Conservation (phyloP, 1,140 invertebrate species). For the Apis mellifera region DNA sequence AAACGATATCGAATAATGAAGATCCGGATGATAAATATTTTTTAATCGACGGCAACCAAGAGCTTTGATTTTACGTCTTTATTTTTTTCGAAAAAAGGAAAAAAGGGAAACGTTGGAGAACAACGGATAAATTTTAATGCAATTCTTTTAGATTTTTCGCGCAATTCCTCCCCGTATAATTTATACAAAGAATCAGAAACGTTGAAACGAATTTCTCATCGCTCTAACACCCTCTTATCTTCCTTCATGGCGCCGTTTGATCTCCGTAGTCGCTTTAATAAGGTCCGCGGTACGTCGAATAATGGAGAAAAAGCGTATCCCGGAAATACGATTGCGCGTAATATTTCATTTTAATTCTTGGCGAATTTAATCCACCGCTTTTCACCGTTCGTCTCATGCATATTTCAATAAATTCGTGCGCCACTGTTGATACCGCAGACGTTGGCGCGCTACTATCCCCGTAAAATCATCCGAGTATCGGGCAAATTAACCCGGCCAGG, state of each 20-base stretch:
- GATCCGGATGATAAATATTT: no score
- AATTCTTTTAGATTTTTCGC: no score
- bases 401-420: constrained; percentile 48
- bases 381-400: constrained; percentile 34
- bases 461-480: constrained; percentile 25
- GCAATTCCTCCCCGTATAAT: no score
- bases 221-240: background rate
- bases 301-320: constrained; percentile 14
- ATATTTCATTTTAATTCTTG: constrained; percentile 41
- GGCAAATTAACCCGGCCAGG: constrained; percentile 11
- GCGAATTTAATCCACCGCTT: constrained; percentile 41
- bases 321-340: constrained; percentile 14
- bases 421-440: constrained; percentile 24
- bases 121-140: no score
- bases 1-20: no score
- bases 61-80: no score
- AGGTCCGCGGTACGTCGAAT: background rate
- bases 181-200: no score
- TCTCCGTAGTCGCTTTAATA: constrained; percentile 10
- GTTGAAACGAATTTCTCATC: no score
- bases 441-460: background rate
- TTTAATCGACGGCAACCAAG: no score
- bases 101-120: no score
- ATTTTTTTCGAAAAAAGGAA: no score
- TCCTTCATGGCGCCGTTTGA: constrained; percentile 11